Percentiles rank a stretch among this genome's conserved stretches.
phyloP scores from a whole-genome alignment of 2,113 vertebrate species.

The Tenrec ecaudatus region DNA sequence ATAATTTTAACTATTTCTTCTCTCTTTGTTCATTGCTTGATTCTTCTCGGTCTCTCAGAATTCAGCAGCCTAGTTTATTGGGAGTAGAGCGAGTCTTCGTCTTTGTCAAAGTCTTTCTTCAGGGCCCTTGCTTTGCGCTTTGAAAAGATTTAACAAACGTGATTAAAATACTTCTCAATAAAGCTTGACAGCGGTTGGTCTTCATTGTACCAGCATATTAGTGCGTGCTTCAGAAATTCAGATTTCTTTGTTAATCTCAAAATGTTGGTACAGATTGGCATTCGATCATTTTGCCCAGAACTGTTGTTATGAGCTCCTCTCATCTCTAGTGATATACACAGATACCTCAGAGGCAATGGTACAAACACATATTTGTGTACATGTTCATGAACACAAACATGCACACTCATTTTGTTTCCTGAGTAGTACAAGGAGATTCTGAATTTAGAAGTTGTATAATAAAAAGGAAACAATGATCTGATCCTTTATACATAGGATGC shows the following conservation, averaged over 20 bases:
- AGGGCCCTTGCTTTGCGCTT: not conserved
- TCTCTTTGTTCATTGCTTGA: not conserved
- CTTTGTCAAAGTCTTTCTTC: constrained; percentile 25
- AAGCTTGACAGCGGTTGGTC: constrained; percentile 53
- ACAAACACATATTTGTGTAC: not conserved
- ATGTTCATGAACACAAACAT: not conserved
- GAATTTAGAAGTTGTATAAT: not conserved
- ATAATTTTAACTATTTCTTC: constrained; percentile 65
- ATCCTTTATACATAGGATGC: not conserved
- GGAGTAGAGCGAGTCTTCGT: not conserved
- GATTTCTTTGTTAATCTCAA: constrained; percentile 16
- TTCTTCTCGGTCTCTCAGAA: constrained; percentile 57
- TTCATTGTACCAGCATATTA: constrained; percentile 63
- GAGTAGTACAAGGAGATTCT: not conserved
- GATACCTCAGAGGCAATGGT: no score
- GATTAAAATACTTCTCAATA: constrained; percentile 58
- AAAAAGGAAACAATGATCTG: not conserved
- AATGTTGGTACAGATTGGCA: not conserved
- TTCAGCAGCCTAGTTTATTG: constrained; percentile 29
- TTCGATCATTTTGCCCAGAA: not conserved
- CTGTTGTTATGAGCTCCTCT: not conserved
- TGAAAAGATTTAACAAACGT: constrained; percentile 49
- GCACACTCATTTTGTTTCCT: not conserved
- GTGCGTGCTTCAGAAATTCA: not conserved
- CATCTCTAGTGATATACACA: not conserved